A percentile compares a stretch with the other conserved stretches of the same genome.
Conservation (phyloP, 1,140 invertebrate species). For the Asobara japonica region DNA sequence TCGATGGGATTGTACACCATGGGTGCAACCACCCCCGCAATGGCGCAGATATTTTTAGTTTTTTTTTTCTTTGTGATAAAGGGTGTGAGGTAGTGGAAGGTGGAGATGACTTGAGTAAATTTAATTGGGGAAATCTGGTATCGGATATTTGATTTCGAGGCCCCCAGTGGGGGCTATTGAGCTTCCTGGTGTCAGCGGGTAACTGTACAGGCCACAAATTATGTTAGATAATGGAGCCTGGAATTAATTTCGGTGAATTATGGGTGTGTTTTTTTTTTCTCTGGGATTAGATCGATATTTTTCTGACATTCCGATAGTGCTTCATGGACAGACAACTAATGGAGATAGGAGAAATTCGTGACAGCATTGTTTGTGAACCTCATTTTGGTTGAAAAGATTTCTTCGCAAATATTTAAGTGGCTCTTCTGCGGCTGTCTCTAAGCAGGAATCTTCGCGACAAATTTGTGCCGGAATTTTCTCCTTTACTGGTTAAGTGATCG, state of each 20-base stretch:
- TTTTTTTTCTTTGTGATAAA: not conserved
- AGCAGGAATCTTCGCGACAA: too few species aligned
- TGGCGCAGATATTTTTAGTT: not conserved
- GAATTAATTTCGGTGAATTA: not conserved
- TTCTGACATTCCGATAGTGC: too few species aligned
- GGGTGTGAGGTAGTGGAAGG: too few species aligned
- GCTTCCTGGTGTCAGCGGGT: not conserved
- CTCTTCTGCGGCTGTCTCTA: too few species aligned
- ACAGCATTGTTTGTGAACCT: too few species aligned
- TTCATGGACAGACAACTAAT: too few species aligned
- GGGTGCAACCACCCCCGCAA: constrained; percentile 4
- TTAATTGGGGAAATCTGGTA: constrained; percentile 3
- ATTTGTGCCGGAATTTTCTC: too few species aligned
- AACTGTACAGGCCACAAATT: constrained; percentile 1
- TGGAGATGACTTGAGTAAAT: not conserved
- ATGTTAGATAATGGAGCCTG: not conserved
- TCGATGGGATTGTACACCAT: constrained; percentile 16
- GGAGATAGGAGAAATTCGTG: too few species aligned
- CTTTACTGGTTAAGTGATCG: too few species aligned
- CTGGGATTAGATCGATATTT: not conserved
- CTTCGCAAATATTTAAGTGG: too few species aligned
- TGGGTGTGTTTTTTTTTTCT: not conserved
- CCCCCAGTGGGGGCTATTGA: not conserved
- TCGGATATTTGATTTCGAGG: constrained; percentile 18
- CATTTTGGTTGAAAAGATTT: too few species aligned